phyloP scores from a whole-genome alignment of 2,888 invertebrate genomes.

The Lamellibrachia columna region DNA sequence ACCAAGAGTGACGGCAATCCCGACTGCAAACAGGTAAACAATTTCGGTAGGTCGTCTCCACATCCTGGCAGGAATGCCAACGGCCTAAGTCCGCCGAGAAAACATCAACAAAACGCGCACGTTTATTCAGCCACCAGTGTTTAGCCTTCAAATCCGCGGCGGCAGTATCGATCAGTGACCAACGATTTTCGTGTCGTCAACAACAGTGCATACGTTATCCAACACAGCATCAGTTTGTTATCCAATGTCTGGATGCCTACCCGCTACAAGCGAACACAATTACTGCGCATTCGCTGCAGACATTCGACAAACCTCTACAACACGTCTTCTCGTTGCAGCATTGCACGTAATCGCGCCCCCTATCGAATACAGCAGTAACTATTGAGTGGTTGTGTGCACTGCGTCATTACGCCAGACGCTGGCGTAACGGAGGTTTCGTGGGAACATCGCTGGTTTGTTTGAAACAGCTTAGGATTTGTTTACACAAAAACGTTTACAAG shows the following conservation, averaged over 20 bases:
- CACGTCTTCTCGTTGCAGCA: slow-evolving; percentile 10
- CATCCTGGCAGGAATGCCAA: slow-evolving; percentile 6
- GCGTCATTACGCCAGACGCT: neutral
- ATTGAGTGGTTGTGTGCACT: neutral
- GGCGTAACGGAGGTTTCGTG: neutral
- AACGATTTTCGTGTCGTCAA: neutral
- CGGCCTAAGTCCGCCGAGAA: neutral
- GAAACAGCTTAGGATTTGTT: neutral
- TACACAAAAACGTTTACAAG: neutral
- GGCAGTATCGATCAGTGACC: neutral
- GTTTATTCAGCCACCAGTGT: neutral
- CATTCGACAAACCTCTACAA: neutral
- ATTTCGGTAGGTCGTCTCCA: neutral
- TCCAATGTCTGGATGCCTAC: slow-evolving; percentile 12
- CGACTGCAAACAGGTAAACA: neutral
- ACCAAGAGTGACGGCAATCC: neutral
- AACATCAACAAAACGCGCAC: slow-evolving; percentile 12
- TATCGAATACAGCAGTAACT: neutral
- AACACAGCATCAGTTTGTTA: neutral
- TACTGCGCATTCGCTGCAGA: slow-evolving; percentile 10
- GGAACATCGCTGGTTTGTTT: neutral
- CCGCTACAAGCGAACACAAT: neutral
- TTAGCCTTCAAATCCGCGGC: neutral
- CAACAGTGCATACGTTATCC: neutral
- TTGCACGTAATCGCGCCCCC: slow-evolving; percentile 12